Evolutionary conservation across 1,140 invertebrate species (phyloP).

Genomic region (Drosophila equinoxialis): DNA sequence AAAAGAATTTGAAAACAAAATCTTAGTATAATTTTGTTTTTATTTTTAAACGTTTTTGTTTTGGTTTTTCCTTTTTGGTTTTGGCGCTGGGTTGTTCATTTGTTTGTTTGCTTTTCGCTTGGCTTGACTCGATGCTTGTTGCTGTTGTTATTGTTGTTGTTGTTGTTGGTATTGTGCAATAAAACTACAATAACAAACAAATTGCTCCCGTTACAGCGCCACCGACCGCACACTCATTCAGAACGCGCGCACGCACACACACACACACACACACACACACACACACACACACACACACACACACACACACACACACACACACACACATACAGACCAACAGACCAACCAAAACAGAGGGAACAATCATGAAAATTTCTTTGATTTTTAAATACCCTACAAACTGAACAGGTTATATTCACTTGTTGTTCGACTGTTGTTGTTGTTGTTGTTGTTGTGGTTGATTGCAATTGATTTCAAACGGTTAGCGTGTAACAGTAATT

Average conservation of each 20-base stretch:
- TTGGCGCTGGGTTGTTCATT: constrained; percentile 1
- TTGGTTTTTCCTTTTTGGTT: neutral
- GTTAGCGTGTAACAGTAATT: too few relatives aligned
- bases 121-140: constrained; percentile 37
- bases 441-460: too few relatives aligned
- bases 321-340: neutral
- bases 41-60: constrained; percentile 3
- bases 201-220: constrained; percentile 51
- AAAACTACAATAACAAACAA: constrained; percentile 73
- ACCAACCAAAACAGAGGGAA: neutral
- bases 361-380: constrained; percentile 20
- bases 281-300: constrained; percentile 20
- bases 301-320: constrained; percentile 17
- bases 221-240: constrained; percentile 27
- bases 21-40: neutral
- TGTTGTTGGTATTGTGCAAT: constrained; percentile 65
- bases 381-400: neutral
- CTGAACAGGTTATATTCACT: neutral
- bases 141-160: constrained; percentile 38
- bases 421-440: too few relatives aligned
- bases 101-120: constrained; percentile 20
- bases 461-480: too few relatives aligned
- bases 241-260: constrained; percentile 25
- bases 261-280: too few relatives aligned
- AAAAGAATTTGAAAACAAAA: neutral